Conservation (phyloP, 2,113 vertebrate species). For the Tachysurus fulvidraco region DNA sequence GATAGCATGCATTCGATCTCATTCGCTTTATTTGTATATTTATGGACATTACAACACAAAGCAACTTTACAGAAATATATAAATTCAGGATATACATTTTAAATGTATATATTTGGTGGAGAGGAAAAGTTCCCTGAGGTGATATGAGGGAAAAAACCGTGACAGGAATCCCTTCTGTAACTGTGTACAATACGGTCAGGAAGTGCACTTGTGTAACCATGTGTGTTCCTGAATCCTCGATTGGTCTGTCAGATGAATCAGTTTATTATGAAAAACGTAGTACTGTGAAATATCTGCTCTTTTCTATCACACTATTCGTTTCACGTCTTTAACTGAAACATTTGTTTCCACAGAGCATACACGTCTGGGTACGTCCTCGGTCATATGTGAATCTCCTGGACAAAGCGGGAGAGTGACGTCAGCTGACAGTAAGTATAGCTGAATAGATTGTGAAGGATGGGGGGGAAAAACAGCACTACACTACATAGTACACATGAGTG, state of each 20-base stretch:
- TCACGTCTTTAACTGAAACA: neutral
- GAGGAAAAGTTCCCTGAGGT: too few species aligned
- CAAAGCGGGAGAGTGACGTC: neutral
- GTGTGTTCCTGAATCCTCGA: neutral
- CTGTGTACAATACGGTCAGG: too few species aligned
- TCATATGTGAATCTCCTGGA: neutral
- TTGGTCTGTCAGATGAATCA: neutral
- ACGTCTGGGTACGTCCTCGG: too few species aligned
- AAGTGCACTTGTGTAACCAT: too few species aligned
- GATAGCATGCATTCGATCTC: neutral
- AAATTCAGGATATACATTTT: too few species aligned
- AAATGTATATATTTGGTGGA: too few species aligned
- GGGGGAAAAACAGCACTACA: neutral
- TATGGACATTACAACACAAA: too few species aligned
- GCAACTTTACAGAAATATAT: too few species aligned
- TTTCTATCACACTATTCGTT: too few species aligned
- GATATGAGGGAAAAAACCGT: too few species aligned
- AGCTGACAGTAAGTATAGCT: slow-evolving; percentile 13
- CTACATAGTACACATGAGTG: neutral
- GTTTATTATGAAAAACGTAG: neutral
- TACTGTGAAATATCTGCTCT: neutral
- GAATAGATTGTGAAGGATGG: neutral
- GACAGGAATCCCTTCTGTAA: too few species aligned
- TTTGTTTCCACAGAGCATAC: neutral
- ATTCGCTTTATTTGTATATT: too few species aligned